Evolutionary conservation across 2,888 invertebrate genomes (phyloP).

Genomic region (Prenolepis imparis): DNA sequence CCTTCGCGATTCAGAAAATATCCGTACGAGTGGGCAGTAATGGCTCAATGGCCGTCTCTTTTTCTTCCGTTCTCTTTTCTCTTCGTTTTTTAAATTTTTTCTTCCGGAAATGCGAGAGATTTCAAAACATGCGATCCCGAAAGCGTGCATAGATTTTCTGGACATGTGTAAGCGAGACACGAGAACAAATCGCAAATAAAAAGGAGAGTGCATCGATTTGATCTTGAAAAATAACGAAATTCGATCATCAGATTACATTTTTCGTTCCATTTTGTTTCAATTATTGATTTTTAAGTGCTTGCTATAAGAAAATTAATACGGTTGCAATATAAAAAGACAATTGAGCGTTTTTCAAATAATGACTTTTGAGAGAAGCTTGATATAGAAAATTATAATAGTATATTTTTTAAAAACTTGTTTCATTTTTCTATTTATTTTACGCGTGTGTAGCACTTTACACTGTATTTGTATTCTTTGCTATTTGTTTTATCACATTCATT

Average conservation of each 20-base stretch:
- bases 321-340: not conserved
- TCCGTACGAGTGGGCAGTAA: slow-evolving; percentile 14
- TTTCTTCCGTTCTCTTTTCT: not conserved
- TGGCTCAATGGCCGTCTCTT: not conserved
- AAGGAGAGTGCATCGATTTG: slow-evolving; percentile 9
- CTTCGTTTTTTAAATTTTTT: not conserved
- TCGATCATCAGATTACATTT: slow-evolving; percentile 38
- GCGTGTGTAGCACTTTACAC: not conserved
- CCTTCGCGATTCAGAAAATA: slow-evolving; percentile 46
- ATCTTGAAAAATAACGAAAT: slow-evolving; percentile 32
- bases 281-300: not conserved
- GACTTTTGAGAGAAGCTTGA: not conserved
- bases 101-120: not conserved
- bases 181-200: not conserved
- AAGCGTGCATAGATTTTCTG: slow-evolving; percentile 7
- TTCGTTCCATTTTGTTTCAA: not conserved
- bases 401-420: not conserved
- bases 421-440: not conserved
- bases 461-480: not conserved
- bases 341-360: not conserved
- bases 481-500: slow-evolving; percentile 20
- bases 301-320: not conserved
- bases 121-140: not conserved
- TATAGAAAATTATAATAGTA: not conserved
- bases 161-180: not conserved